A percentile compares a stretch with the other conserved stretches of the same genome.
Conservation (phyloP, 2,113 vertebrate genomes). For the Notechis scutatus region DNA sequence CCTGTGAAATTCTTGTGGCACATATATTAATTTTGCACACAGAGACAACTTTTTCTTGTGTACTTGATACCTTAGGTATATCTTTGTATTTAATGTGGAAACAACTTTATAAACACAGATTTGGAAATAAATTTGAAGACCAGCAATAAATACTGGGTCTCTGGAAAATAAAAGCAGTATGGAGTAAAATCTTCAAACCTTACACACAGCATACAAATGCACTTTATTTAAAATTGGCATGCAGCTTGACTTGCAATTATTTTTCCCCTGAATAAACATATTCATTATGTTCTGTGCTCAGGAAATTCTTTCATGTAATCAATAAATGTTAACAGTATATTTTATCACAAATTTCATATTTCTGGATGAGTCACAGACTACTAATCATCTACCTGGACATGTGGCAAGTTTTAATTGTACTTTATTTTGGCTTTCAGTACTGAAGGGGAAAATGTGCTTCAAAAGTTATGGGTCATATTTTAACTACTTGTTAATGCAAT, state of each 20-base stretch:
- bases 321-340: conserved; percentile 29
- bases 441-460: conserved; percentile 9
- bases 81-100: not conserved
- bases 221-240: conserved; percentile 45
- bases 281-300: not conserved
- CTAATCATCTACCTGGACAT: conserved; percentile 21
- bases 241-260: conserved; percentile 58
- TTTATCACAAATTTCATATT: conserved; percentile 11
- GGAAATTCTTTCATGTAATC: conserved; percentile 51
- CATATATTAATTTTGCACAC: not conserved
- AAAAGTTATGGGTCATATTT: not conserved
- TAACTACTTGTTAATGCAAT: not conserved
- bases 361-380: conserved; percentile 16
- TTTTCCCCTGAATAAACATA: conserved; percentile 27
- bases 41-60: not conserved
- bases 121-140: conserved; percentile 19
- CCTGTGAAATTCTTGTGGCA: conserved; percentile 2
- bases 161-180: conserved; percentile 25
- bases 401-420: conserved; percentile 29
- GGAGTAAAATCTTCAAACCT: conserved; percentile 12
- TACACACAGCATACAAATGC: conserved; percentile 15
- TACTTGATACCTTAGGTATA: not conserved
- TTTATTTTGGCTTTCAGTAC: conserved; percentile 23
- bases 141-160: conserved; percentile 21
- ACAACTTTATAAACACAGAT: conserved; percentile 6